Evolutionary conservation across 2,888 invertebrate genomes (phyloP).

Genomic region (Erpobdella octoculata): DNA sequence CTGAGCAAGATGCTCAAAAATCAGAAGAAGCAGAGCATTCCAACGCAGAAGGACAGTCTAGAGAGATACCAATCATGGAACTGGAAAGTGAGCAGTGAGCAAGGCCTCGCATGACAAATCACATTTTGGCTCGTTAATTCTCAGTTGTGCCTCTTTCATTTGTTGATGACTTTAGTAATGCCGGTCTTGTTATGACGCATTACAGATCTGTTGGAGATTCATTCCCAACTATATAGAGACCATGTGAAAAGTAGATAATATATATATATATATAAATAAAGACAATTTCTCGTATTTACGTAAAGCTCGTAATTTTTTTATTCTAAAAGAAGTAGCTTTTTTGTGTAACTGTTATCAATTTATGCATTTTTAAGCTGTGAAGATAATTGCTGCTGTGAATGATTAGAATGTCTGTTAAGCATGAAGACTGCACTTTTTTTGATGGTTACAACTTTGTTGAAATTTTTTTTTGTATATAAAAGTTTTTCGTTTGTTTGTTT

Average conservation of each 20-base stretch:
- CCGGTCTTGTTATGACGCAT: background rate
- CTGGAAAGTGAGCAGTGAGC: background rate
- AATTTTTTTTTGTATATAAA: too few relatives aligned
- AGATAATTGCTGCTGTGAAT: too few relatives aligned
- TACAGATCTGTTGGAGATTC: background rate
- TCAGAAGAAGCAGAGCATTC: background rate
- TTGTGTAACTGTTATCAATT: too few relatives aligned
- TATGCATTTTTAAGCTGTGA: too few relatives aligned
- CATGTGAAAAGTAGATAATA: background rate
- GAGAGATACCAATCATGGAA: background rate
- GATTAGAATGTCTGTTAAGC: too few relatives aligned
- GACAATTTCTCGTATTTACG: too few relatives aligned
- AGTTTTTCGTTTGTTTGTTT: too few relatives aligned
- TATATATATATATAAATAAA: background rate
- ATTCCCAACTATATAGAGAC: background rate
- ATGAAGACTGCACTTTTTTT: too few relatives aligned
- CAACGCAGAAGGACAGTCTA: background rate
- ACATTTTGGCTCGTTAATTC: background rate
- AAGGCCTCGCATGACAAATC: background rate
- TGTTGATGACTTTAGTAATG: background rate
- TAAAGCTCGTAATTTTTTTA: too few relatives aligned
- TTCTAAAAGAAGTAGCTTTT: too few relatives aligned
- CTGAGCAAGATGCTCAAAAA: background rate
- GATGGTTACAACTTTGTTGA: too few relatives aligned
- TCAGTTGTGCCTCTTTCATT: conserved; percentile 4